Evolutionary conservation across 2,113 vertebrate species (phyloP), one percentile per base, ranked within the genome.

Genomic region (Carassius gibelio): DNA sequence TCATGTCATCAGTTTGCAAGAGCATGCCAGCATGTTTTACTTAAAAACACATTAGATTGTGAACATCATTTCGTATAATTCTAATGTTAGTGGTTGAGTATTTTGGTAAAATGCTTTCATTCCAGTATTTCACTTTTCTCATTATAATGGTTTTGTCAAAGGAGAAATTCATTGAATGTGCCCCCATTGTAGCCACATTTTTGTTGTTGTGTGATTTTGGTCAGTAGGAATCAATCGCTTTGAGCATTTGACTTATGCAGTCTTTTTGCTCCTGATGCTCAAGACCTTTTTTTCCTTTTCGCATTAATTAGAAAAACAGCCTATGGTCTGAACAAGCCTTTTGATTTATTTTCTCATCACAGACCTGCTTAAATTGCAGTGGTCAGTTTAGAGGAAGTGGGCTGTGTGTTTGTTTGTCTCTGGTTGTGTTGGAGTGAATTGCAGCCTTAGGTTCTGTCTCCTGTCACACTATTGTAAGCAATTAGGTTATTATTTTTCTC

Each of bases 371-470:
- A 61, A 75, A 66, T 52, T 59, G 52, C 66, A 30, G 64, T 78
- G 64, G 57, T 75, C 48, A n/a, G 48, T 84, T 81, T 42, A 55
- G 57, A 61, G 30, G 78, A 83, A 26, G 62, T 8, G 81, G 23
- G 57, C 26, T 26, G 26, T 26, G 3, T 50, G 61, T 62, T 74
- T 84, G 30, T 55, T 74, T 83, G 38, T 64, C 68, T 45, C 5
- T 50, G 26, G 62, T 75, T 26, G 72, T 50, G 72, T 50, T 45
- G 42, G 72, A 59, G 55, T 74, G 80, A 87, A 87, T 85, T 77
- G 74, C 79, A 84, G 88, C 84, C 83, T 74, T 1, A 34, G 86
- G 86, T 84, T 82, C 14, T 86, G 68, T 89, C 84, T 85, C 55
- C 82, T 52, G 4, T 87, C 57, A 19, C n/a, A 81, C 19, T 5